A percentile compares a stretch with the other conserved stretches of the same genome.
Conservation (phyloP, 2,113 vertebrate genomes). For the Okapia johnstoni region DNA sequence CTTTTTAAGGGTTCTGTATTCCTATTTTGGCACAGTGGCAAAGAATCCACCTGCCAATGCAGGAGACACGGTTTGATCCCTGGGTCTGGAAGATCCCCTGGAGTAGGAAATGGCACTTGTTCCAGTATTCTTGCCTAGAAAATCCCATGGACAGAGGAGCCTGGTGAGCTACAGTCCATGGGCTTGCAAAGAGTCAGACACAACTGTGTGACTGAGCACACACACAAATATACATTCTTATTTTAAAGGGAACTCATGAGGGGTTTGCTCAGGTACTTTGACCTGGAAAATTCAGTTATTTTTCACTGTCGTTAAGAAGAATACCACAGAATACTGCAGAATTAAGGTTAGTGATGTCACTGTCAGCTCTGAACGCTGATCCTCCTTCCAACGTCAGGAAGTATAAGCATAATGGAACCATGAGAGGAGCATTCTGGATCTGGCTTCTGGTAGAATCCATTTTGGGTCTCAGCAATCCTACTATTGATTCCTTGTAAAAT, state of each 20-base stretch:
- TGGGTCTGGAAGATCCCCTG: accelerated
- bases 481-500: constrained; percentile 8
- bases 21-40: not conserved
- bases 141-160: not conserved
- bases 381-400: not conserved
- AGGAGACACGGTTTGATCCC: not conserved
- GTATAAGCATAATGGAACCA: not conserved
- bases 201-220: not conserved
- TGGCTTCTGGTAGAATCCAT: not conserved
- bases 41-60: not conserved
- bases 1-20: not conserved
- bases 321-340: not conserved
- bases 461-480: not conserved
- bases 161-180: not conserved
- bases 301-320: not conserved
- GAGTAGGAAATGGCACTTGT: not conserved
- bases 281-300: constrained; percentile 9
- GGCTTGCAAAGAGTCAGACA: not conserved
- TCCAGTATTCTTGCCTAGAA: not conserved
- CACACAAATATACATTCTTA: not conserved
- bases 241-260: not conserved
- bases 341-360: not conserved
- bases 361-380: not conserved
- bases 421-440: not conserved
- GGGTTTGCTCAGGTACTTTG: not conserved